Conservation (phyloP, 2,888 invertebrate genomes). For the Chrysotoxum bicinctum region DNA sequence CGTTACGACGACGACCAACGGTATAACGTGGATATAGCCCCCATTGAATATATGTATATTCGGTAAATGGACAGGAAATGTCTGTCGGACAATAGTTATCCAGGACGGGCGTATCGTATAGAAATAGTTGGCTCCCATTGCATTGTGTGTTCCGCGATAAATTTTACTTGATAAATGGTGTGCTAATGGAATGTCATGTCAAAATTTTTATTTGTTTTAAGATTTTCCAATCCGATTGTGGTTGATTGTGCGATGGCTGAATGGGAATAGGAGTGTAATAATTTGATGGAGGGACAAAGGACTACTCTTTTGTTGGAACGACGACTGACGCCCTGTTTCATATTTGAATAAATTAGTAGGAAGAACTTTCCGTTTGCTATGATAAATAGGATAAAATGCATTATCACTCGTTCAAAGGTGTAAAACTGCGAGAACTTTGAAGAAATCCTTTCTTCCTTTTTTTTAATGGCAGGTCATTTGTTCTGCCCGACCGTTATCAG, state of each 20-base stretch:
- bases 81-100: constrained; percentile 60
- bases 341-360: constrained; percentile 58
- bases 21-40: not conserved
- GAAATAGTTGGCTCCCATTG: not conserved
- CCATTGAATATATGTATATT: constrained; percentile 49
- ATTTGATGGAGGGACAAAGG: constrained; percentile 74
- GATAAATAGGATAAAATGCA: constrained; percentile 54
- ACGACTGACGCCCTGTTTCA: constrained; percentile 44
- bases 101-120: not conserved
- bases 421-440: constrained; percentile 17
- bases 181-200: constrained; percentile 81
- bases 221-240: constrained; percentile 74
- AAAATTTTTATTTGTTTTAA: constrained; percentile 76
- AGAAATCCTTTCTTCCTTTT: constrained; percentile 59
- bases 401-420: constrained; percentile 44
- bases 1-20: constrained; percentile 13
- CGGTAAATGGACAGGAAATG: constrained; percentile 69
- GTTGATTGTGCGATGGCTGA: constrained; percentile 59
- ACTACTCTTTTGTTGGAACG: constrained; percentile 74
- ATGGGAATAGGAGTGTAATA: constrained; percentile 36
- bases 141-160: constrained; percentile 47
- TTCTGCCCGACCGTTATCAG: not conserved
- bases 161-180: constrained; percentile 79
- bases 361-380: constrained; percentile 24
- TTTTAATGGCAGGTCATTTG: constrained; percentile 45